Conservation (phyloP, 2,888 invertebrate species). For the Hirtodrosophila cameraria region DNA sequence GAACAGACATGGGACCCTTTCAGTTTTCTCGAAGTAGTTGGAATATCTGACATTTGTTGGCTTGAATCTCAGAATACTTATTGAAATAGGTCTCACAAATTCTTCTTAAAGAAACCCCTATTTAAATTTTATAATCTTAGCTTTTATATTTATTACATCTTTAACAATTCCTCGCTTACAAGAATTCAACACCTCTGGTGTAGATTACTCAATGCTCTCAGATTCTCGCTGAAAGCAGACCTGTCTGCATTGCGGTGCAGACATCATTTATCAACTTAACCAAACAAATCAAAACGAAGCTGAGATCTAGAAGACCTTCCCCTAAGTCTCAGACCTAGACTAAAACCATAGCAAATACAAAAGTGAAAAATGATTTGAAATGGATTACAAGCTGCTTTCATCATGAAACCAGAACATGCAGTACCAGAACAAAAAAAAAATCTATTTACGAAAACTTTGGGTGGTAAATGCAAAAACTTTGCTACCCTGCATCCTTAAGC, state of each 20-base stretch:
- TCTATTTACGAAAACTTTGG: conserved; percentile 73
- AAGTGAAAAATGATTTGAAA: conserved; percentile 76
- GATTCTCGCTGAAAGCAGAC: conserved; percentile 35
- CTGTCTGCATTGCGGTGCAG: conserved; percentile 68
- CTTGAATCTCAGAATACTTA: too few relatives aligned
- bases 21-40: too few relatives aligned
- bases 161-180: conserved; percentile 1
- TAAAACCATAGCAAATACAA: conserved; percentile 67
- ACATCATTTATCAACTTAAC: conserved; percentile 72
- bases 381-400: conserved; percentile 75
- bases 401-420: conserved; percentile 40
- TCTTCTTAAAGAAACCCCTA: too few relatives aligned
- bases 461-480: conserved; percentile 64
- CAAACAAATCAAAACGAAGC: conserved; percentile 74
- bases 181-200: conserved; percentile 24
- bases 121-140: too few relatives aligned
- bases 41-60: too few relatives aligned
- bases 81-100: too few relatives aligned
- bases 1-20: too few relatives aligned
- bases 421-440: conserved; percentile 57
- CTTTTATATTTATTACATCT: too few relatives aligned
- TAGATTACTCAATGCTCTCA: conserved; percentile 14
- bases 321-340: conserved; percentile 8
- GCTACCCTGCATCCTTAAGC: background rate
- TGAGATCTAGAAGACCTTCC: conserved; percentile 21